Percentiles rank a stretch among this genome's conserved stretches.
phyloP scores from a whole-genome alignment of 2,797 vertebrate genomes.

The Urosaurus nigricauda region DNA sequence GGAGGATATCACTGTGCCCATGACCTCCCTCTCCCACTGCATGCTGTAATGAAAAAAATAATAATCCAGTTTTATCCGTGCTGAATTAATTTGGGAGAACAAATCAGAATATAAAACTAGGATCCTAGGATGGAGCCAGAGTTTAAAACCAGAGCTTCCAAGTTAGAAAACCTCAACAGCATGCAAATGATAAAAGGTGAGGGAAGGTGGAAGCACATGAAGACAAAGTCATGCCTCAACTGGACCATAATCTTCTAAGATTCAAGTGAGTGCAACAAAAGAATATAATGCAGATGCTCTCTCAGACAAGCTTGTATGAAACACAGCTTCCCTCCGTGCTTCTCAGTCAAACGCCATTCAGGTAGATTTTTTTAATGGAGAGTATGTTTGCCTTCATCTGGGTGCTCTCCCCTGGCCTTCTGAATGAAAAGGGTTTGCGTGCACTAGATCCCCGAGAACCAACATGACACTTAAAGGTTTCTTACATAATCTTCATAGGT shows the following conservation, averaged over 20 bases:
- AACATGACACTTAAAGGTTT: slow-evolving; percentile 32
- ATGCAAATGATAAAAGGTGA: neutral
- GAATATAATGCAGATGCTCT: neutral
- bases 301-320: neutral
- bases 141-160: neutral
- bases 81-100: neutral
- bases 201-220: neutral
- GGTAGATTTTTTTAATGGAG: neutral
- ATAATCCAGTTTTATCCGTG: neutral
- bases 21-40: neutral
- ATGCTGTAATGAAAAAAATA: neutral
- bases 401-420: neutral
- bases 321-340: neutral
- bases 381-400: too few species aligned
- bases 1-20: neutral
- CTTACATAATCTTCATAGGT: slow-evolving; percentile 95
- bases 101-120: neutral
- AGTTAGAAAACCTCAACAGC: neutral
- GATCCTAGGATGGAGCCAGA: neutral
- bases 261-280: neutral
- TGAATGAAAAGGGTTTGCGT: neutral
- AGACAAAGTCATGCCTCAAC: neutral
- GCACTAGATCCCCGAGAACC: neutral
- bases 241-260: neutral
- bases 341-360: neutral